These are phyloP conservation scores for Turritopsis dohrnii DNA, from an alignment of 30 jellyfish, hydroid and myxozoan genomes.

Conservation along the genomic window DNA sequence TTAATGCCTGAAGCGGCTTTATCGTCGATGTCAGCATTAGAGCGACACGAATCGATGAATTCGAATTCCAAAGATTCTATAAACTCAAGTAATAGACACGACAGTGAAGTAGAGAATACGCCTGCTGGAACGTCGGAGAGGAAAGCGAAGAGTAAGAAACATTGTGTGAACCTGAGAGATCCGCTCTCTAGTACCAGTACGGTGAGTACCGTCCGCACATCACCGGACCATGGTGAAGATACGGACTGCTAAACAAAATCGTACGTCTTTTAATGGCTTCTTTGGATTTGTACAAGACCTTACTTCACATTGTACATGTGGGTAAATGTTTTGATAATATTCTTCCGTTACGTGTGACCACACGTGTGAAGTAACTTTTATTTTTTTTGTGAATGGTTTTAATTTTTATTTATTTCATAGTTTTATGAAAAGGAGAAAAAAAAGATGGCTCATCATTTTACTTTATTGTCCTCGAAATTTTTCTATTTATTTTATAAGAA, in stretches of 20 bases:
- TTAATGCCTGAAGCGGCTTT: constrained; percentile 66
- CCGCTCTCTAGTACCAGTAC: constrained; percentile 92
- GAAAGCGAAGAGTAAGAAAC: constrained; percentile 32
- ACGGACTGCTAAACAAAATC: constrained; percentile 62
- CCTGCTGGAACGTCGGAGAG: constrained; percentile 88
- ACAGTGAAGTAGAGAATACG: constrained; percentile 73
- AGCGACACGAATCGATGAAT: constrained; percentile 86
- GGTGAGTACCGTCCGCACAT: constrained; percentile 80
- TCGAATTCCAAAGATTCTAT: constrained; percentile 79
- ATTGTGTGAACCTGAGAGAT: constrained; percentile 54
- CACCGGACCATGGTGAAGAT: constrained; percentile 59
- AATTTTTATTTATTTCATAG: neutral
- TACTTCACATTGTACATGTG: neutral
- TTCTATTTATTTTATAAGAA: neutral
- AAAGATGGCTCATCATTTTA: neutral
- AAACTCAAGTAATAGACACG: constrained; percentile 47
- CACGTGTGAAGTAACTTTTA: neutral
- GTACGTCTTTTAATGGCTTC: neutral
- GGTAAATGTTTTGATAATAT: neutral
- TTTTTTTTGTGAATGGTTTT: neutral
- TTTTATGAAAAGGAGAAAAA: neutral
- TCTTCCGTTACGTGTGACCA: neutral
- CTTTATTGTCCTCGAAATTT: neutral
- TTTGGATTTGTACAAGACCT: neutral
- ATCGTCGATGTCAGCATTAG: constrained; percentile 84